These are phyloP conservation scores for Sphinx pinastri DNA, from an alignment of 2,888 invertebrate genomes.

Conservation along the genomic window DNA sequence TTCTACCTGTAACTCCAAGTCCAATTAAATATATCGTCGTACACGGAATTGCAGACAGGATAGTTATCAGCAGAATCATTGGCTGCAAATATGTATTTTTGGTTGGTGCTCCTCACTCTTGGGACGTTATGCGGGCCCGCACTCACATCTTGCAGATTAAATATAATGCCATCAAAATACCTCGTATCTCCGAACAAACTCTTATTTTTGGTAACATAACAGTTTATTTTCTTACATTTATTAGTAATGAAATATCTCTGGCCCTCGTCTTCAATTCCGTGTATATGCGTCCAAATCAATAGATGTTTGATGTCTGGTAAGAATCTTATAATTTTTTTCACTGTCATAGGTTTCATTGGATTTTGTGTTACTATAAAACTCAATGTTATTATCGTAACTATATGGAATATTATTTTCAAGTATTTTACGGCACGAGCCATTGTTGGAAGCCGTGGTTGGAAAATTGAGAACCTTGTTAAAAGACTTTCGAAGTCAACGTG, in stretches of 20 bases:
- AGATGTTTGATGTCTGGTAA: slow-evolving; percentile 63
- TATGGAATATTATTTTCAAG: slow-evolving; percentile 45
- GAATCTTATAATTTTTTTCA: slow-evolving; percentile 53
- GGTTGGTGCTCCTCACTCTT: slow-evolving; percentile 49
- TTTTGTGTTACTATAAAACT: slow-evolving; percentile 41
- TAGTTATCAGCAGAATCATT: slow-evolving; percentile 68
- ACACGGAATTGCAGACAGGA: slow-evolving; percentile 61
- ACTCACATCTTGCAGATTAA: slow-evolving; percentile 60
- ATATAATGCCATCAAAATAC: slow-evolving; percentile 69
- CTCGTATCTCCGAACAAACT: slow-evolving; percentile 56
- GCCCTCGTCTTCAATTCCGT: slow-evolving; percentile 50
- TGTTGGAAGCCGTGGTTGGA: slow-evolving; percentile 6
- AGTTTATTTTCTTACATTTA: slow-evolving; percentile 58
- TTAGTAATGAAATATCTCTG: slow-evolving; percentile 53
- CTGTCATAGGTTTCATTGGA: slow-evolving; percentile 31
- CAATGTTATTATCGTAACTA: slow-evolving; percentile 38
- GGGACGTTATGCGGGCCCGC: slow-evolving; percentile 44
- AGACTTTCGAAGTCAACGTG: not conserved
- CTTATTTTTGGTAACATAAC: slow-evolving; percentile 64
- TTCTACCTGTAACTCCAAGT: slow-evolving; percentile 73
- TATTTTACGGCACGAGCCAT: slow-evolving; percentile 47
- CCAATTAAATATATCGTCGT: slow-evolving; percentile 73
- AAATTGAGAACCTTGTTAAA: not conserved
- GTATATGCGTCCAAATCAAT: slow-evolving; percentile 62
- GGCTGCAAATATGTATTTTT: slow-evolving; percentile 69